A percentile compares a stretch with the other conserved stretches of the same genome.
Evolutionary conservation across 2,113 vertebrate species (phyloP).

Genomic region (Bagarius yarrelli): DNA sequence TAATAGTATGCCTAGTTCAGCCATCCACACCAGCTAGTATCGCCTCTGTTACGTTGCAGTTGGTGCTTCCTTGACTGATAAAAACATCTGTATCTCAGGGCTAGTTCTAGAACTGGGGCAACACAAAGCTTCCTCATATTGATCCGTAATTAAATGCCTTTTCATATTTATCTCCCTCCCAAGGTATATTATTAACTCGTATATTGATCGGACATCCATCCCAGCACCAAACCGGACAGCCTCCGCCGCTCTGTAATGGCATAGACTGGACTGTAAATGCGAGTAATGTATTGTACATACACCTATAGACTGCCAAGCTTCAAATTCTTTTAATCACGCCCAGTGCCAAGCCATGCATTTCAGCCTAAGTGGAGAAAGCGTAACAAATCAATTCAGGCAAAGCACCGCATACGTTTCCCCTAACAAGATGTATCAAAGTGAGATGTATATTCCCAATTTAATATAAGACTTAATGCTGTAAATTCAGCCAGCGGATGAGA

Average conservation of each 20-base stretch:
- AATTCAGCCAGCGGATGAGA: conserved; percentile 21
- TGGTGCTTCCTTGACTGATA: background rate
- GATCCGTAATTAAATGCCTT: conserved; percentile 56
- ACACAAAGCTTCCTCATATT: conserved; percentile 46
- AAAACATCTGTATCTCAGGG: conserved; percentile 16
- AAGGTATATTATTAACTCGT: conserved; percentile 54
- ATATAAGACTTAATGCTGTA: conserved; percentile 21
- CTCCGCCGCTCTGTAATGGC: conserved; percentile 42
- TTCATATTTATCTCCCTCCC: conserved; percentile 48
- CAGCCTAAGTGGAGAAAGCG: conserved; percentile 39
- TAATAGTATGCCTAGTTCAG: no score
- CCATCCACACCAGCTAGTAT: background rate
- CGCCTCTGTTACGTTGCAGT: background rate
- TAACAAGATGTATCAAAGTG: conserved; percentile 39
- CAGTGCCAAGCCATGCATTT: conserved; percentile 33
- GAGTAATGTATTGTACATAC: conserved; percentile 44
- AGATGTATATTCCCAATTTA: conserved; percentile 45
- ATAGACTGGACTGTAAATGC: conserved; percentile 47
- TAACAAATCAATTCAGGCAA: conserved; percentile 41
- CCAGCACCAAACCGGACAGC: conserved; percentile 18
- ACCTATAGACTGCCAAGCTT: conserved; percentile 36
- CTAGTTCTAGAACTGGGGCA: conserved; percentile 16
- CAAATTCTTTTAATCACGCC: conserved; percentile 37
- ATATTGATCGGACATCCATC: conserved; percentile 53
- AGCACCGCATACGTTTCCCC: conserved; percentile 38